Base-by-base conservation (phyloP, 1,140 invertebrate genomes). In the Leguminivora glycinivorella region DNA sequence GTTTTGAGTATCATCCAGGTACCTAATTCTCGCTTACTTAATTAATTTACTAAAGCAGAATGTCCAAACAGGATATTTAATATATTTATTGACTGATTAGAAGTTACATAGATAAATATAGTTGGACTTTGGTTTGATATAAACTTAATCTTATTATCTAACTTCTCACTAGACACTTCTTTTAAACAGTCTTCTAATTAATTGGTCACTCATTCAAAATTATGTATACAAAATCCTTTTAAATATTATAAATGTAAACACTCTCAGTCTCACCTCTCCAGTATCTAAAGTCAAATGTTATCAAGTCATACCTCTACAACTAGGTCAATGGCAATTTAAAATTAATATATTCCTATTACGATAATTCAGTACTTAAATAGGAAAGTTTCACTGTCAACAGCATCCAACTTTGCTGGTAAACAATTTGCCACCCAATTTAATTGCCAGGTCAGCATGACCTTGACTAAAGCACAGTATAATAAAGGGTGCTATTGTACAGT, bases 101-200 rank as follows among this genome's bases (percentile, higher is more conserved):
- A 52, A 22, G 19, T 52, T 22, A 22, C 1, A 52, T 7, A 52
- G 47, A 22, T 52, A 52, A 52, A 22, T 52, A 6, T 52, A 10
- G 0, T 52, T 52, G 19, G 47, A 52, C 47, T 52, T 52, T 52
- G 47, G 47, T 22, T 22, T 2, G 19, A 22, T 52, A 52, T 52
- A 2, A 2, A n/a, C 7, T 38, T 38, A 38, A 29, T 69, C 58
- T 68, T 70, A 25, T 25, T 68, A 67, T 56, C 63, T 47, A 70
- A 25, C 56, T 56, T 69, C 73, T 70, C 25, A 67, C 14, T 38
- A n/a, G n/a, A n/a, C n/a, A n/a, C n/a, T n/a, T n/a, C n/a, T n/a
- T n/a, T n/a, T n/a, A 43, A 43, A 43, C 40, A 10, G 5, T 22
- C 19, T 52, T 17, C 47, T 22, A 52, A 52, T 22, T 52, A 22